Base-by-base conservation (phyloP, 2,797 vertebrate genomes). In the Echiichthys vipera region DNA sequence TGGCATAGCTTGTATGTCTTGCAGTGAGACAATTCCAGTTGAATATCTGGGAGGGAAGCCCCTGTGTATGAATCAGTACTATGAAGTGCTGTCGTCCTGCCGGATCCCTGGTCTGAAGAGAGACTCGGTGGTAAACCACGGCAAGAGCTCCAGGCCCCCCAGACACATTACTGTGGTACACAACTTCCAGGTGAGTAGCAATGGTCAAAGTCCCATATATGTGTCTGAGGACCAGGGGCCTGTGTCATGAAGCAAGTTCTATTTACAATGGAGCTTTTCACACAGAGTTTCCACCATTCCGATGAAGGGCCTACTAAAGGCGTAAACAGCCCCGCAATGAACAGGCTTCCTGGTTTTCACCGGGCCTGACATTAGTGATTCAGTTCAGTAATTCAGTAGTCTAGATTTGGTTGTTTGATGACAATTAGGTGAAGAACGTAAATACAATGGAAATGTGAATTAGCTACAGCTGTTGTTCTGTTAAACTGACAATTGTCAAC, bases 11-110 rank as follows among this genome's bases (percentile, higher is more conserved):
- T 34, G 3, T 64, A 0, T 80, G 37, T 59, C 32, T 84, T 74
- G 3, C 92, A 99, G 98, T 64, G 97, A 99, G 90, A 95, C 96
- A 0, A 88, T 99, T 2, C 98, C 98, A 0, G 93, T 99, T 47
- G 98, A 99, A 86, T 91, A 93, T 88, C 81, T 98, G 61, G 96
- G 95, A 14, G 96, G 95, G 27, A 96, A 95, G 66, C 94, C 95
- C 0, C 94, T 99, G 56, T 99, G 98, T 82, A 99, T 99, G 98
- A 96, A 96, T 82, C 98, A 99, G 93, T 99, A 98, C 89, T 98
- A 98, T 78, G 96, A 97, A 84, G 95, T 99, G 59, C 91, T 99
- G 70, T 98, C 97, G 0, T 99, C 97, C 49, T 99, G 98, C 83
- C 97, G 97, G 0, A 91, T 99, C 69, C 98, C 98, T 0, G 98